Evolutionary conservation across 2,888 invertebrate genomes (phyloP), one percentile per base, ranked within the genome.

Genomic region (Andrena camellia): DNA sequence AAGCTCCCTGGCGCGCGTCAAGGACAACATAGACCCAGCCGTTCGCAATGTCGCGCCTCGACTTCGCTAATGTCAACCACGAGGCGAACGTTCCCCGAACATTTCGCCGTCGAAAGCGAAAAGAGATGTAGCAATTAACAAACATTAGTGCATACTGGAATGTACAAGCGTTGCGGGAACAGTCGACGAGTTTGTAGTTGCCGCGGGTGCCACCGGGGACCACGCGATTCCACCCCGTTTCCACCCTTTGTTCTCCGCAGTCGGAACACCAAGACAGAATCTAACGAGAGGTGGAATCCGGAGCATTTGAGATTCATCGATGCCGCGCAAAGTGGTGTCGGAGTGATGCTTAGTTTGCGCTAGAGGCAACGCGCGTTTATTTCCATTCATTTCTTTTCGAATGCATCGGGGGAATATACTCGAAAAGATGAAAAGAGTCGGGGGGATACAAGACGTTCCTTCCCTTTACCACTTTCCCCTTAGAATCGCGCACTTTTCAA

Each of bases 1-100:
- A 48, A 72, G 68, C 71, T 54, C 20, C 63, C 70, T 31, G 33
- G 54, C 33, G 57, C 63, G n/a, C 35, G 52, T 31, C 64, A 17
- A 4, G 48, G 50, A 57, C 57, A 57, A 52, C 52, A 20, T 26
- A 48, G 64, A 13, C 13, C 31, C 23, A 13, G 20, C 10, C 67
- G 60, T 20, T 13, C 35, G 54, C 66, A 8, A 31, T 42, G 26
- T 10, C 20, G 54, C 54, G 54, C 20, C 54, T 0, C 54, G 42
- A 17, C 42, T 42, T 42, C 42, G 42, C 42, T 42, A 64, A 13
- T n/a, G 50, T 13, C 10, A 29, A 31, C 67, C 50, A 5, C 42
- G 4, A 42, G 42, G 31, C n/a, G 20, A 42, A 42, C 50, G 33
- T 68, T 68, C 33, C 23, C 1, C 54, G 54, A 68, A 68, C 33